Percentiles rank a stretch among this genome's conserved stretches.
phyloP scores from a whole-genome alignment of 2,888 invertebrate species.

The Dyspetes luteomarginatus region DNA sequence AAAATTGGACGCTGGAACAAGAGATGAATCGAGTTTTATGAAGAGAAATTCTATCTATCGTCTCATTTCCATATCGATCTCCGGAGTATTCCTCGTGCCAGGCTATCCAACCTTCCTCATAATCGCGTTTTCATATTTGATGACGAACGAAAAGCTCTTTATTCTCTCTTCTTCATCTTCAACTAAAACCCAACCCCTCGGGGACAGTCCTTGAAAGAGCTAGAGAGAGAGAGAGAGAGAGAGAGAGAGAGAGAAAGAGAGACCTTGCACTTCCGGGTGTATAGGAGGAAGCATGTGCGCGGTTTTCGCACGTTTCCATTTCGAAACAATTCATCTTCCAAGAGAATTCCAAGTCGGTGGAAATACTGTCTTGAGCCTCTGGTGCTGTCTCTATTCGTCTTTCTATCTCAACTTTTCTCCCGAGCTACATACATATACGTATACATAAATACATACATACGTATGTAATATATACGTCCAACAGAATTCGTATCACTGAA shows the following conservation, averaged over 20 bases:
- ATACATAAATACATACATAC: not conserved
- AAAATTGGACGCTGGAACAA: not conserved
- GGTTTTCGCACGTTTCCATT: constrained; percentile 54
- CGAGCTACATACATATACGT: not conserved
- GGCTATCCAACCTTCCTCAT: constrained; percentile 19
- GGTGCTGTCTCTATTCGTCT: constrained; percentile 54
- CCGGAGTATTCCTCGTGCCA: not conserved
- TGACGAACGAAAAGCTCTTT: constrained; percentile 65
- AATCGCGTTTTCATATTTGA: constrained; percentile 70
- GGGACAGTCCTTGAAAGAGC: not conserved
- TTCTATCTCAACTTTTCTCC: constrained; percentile 24
- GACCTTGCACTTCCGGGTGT: constrained; percentile 8
- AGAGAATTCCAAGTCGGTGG: constrained; percentile 46
- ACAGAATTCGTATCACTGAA: not conserved
- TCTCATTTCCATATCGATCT: not conserved
- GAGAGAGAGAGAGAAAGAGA: not conserved
- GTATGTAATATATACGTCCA: not conserved
- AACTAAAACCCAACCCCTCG: not conserved
- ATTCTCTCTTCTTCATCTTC: not conserved
- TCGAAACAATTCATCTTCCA: constrained; percentile 43
- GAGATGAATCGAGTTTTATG: no score
- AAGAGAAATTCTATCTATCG: not conserved
- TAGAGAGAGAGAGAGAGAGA: not conserved
- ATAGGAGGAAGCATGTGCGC: constrained; percentile 20
- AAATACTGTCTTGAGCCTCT: constrained; percentile 16